A percentile compares a stretch with the other conserved stretches of the same genome.
Evolutionary conservation across 35 echinoderm and acorn worm genomes (phyloP).

Genomic region (Ophiothrix spiculata): DNA sequence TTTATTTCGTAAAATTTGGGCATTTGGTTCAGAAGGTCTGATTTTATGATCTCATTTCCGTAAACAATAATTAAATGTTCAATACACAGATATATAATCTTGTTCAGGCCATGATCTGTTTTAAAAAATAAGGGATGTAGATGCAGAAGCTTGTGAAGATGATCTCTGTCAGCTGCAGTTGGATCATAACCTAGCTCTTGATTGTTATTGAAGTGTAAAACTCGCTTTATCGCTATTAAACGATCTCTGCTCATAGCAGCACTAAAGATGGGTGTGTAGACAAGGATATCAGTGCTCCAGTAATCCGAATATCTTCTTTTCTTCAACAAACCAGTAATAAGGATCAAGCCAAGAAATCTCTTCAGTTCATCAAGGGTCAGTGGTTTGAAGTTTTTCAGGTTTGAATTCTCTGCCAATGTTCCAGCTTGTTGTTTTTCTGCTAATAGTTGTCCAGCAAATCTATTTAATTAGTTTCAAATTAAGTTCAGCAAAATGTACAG

Average conservation of each 20-base stretch:
- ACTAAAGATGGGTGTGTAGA: constrained; percentile 2
- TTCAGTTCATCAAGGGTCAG: constrained; percentile 18
- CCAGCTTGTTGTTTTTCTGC: neutral
- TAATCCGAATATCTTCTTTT: constrained; percentile 15
- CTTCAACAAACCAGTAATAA: constrained; percentile 18
- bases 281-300: constrained; percentile 1
- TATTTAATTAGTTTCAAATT: constrained; percentile 27
- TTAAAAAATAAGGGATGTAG: no score
- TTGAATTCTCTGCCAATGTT: neutral
- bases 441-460: constrained; percentile 36
- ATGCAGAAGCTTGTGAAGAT: constrained; percentile 17
- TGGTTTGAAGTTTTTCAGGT: constrained; percentile 11
- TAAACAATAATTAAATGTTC: no score
- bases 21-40: no score
- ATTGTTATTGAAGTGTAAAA: constrained; percentile 28
- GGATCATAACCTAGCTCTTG: constrained; percentile 23
- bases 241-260: constrained; percentile 3
- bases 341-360: constrained; percentile 7
- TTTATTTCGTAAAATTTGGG: no score
- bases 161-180: neutral
- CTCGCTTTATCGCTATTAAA: neutral
- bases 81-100: no score
- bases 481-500: constrained; percentile 19
- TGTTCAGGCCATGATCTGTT: no score
- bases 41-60: no score